Percentiles rank a stretch among this genome's conserved stretches.
Conservation (phyloP, 2,113 vertebrate genomes). For the Amblyornis subalaris region DNA sequence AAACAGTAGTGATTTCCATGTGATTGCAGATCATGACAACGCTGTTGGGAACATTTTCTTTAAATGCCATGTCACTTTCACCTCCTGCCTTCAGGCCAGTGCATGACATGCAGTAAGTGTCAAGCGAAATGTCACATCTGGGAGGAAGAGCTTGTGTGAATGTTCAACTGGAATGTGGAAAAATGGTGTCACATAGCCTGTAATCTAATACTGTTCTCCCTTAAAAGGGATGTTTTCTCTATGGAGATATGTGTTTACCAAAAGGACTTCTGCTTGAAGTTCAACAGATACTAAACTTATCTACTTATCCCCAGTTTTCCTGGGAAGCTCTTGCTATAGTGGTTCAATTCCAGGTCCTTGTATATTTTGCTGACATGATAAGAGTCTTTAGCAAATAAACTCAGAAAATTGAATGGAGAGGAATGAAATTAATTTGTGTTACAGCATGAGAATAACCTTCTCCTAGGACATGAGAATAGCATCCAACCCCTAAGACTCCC, state of each 20-base stretch:
- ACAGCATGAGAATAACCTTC: neutral
- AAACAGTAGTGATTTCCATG: neutral
- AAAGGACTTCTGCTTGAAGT: constrained; percentile 39
- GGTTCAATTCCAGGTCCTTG: constrained; percentile 1
- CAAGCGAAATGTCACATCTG: constrained; percentile 47
- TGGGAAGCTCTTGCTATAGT: constrained; percentile 25
- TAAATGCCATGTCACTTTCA: constrained; percentile 46
- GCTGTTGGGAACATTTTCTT: neutral
- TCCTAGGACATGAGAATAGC: neutral
- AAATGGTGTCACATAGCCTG: constrained; percentile 35
- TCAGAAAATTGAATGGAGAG: neutral
- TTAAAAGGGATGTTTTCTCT: constrained; percentile 41
- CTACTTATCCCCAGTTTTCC: constrained; percentile 28
- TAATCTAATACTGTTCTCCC: constrained; percentile 29
- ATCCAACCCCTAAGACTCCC: neutral
- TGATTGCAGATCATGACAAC: neutral
- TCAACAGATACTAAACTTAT: constrained; percentile 38
- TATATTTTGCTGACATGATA: constrained; percentile 41
- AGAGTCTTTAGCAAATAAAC: constrained; percentile 49
- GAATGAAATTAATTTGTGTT: neutral
- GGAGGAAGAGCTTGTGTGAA: constrained; percentile 41
- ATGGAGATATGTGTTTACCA: constrained; percentile 18
- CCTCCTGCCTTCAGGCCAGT: constrained; percentile 26
- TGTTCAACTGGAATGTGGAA: constrained; percentile 5
- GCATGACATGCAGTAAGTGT: constrained; percentile 34